Percentiles rank a stretch among this genome's conserved stretches.
phyloP scores from a whole-genome alignment of 1,140 invertebrate species.

The Harpegnathos saltator region DNA sequence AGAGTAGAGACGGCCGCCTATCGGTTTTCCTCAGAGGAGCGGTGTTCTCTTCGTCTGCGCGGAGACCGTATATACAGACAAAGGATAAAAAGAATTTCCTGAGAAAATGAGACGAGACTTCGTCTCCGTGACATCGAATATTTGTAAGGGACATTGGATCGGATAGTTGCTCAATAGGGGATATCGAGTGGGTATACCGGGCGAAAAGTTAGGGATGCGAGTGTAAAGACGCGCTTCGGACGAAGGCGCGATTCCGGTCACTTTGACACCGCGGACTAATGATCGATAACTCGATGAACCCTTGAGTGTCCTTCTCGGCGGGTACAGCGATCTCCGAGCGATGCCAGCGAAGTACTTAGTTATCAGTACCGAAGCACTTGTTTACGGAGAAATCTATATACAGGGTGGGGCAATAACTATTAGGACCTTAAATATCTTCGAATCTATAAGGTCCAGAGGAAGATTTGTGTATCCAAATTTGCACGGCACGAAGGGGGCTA shows the following conservation, averaged over 20 bases:
- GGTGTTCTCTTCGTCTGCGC: background rate
- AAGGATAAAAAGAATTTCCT: slow-evolving; percentile 37
- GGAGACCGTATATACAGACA: slow-evolving; percentile 34
- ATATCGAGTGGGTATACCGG: background rate
- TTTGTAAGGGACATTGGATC: slow-evolving; percentile 58
- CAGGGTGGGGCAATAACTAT: no score
- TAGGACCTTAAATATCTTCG: no score
- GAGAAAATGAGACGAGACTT: slow-evolving; percentile 46
- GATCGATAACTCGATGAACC: no score
- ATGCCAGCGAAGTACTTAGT: no score
- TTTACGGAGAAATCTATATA: no score
- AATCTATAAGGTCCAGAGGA: no score
- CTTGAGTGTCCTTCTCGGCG: no score
- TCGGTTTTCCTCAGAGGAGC: slow-evolving; percentile 27
- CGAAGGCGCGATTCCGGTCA: background rate
- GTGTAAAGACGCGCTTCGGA: slow-evolving; percentile 21
- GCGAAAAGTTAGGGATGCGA: background rate
- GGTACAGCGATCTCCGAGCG: no score
- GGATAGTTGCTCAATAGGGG: slow-evolving; percentile 26
- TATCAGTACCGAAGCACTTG: no score
- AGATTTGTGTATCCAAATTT: no score
- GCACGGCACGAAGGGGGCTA: no score
- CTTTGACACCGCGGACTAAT: no score
- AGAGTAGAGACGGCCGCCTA: slow-evolving; percentile 39
- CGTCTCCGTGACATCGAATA: slow-evolving; percentile 38